phyloP scores from a whole-genome alignment of 2,888 invertebrate species.

The Agrenia bidenticulata region DNA sequence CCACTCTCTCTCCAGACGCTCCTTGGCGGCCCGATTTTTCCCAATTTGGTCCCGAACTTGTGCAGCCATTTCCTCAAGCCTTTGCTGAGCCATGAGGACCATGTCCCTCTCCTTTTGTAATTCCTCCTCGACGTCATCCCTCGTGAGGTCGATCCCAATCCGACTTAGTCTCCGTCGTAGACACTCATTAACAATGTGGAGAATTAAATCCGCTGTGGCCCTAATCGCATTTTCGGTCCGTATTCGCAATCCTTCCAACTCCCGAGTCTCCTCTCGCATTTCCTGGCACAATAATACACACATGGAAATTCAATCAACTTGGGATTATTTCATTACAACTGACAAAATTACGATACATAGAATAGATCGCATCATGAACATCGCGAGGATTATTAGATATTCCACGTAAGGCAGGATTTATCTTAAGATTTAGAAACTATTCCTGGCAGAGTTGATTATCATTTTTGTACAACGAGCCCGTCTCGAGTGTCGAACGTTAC shows the following conservation, averaged over 20 bases:
- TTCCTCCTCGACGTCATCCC: slow-evolving; percentile 75
- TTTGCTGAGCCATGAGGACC: slow-evolving; percentile 47
- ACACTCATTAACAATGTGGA: slow-evolving; percentile 70
- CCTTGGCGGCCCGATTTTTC: slow-evolving; percentile 76
- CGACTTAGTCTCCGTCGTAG: slow-evolving; percentile 70
- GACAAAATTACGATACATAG: not conserved
- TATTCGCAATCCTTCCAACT: slow-evolving; percentile 46
- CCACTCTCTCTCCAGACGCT: slow-evolving; percentile 84
- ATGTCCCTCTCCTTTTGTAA: slow-evolving; percentile 62
- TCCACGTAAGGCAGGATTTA: not conserved
- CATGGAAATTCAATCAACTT: slow-evolving; percentile 1
- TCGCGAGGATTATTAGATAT: not conserved
- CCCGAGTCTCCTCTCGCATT: slow-evolving; percentile 49
- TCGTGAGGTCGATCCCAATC: slow-evolving; percentile 70
- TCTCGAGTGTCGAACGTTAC: too few species aligned
- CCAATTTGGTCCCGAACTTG: slow-evolving; percentile 70
- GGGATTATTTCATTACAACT: not conserved
- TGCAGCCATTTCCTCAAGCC: slow-evolving; percentile 54
- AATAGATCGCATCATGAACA: not conserved
- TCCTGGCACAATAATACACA: slow-evolving; percentile 31
- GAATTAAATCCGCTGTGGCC: slow-evolving; percentile 51
- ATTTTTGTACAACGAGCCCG: too few species aligned
- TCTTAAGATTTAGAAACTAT: too few species aligned
- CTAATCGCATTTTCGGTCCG: slow-evolving; percentile 50
- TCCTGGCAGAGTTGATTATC: too few species aligned